These are phyloP conservation scores for Saccostrea echinata DNA, from an alignment of 1,140 invertebrate species.

Conservation along the genomic window DNA sequence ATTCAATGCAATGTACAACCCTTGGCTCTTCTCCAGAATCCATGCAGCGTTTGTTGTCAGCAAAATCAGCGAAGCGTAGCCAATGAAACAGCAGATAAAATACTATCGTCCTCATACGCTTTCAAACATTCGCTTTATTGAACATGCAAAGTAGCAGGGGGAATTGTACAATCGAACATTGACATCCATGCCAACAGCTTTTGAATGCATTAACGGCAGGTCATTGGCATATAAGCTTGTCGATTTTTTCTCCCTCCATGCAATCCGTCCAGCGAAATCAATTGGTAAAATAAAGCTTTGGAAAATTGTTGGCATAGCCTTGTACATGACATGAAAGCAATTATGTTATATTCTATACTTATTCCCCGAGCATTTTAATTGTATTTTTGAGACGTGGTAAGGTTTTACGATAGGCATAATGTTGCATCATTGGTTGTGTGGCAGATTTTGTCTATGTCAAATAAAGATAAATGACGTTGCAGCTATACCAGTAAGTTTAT, in stretches of 20 bases:
- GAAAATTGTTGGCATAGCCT: not conserved
- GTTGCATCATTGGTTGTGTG: too few relatives aligned
- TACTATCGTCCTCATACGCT: not conserved
- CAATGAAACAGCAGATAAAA: conserved; percentile 25
- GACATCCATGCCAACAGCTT: conserved; percentile 20
- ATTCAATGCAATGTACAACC: not conserved
- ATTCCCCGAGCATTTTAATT: not conserved
- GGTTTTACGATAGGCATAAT: too few relatives aligned
- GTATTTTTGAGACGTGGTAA: too few relatives aligned
- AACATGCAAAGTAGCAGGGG: conserved; percentile 1
- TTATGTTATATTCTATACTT: not conserved
- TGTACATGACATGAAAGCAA: too few relatives aligned
- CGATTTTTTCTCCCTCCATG: not conserved
- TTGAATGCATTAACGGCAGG: conserved; percentile 23
- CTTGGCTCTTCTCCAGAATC: not conserved
- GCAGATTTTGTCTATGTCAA: too few relatives aligned
- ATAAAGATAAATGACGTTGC: too few relatives aligned
- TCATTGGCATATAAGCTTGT: conserved; percentile 28
- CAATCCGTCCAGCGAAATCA: not conserved
- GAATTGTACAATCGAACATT: conserved; percentile 2
- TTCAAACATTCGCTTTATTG: not conserved
- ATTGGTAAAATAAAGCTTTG: not conserved
- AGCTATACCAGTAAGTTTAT: too few relatives aligned
- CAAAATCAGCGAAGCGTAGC: not conserved
- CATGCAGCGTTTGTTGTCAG: not conserved